These are phyloP conservation scores for Acrocyrtus sp. DNA, from an alignment of 2,888 invertebrate genomes.

Conservation along the genomic window DNA sequence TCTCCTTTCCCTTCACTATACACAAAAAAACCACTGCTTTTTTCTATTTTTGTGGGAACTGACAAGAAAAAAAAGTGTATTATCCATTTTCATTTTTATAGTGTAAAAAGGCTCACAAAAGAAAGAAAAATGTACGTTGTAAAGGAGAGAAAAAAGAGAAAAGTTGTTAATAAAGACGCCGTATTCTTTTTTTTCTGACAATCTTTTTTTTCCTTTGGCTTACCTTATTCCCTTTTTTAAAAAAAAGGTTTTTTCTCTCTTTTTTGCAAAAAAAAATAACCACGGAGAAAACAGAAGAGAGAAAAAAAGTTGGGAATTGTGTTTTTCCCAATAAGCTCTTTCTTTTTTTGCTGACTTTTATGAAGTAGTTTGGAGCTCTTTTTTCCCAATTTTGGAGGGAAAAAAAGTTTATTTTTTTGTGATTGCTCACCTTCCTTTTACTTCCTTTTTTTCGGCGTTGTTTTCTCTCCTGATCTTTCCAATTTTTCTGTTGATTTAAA, in stretches of 20 bases:
- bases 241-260: background rate
- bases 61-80: conserved; percentile 6
- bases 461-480: too few species aligned
- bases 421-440: too few species aligned
- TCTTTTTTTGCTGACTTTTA: background rate
- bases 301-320: conserved; percentile 26
- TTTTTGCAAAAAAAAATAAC: too few species aligned
- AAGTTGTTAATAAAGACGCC: conserved; percentile 39
- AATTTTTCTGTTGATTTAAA: too few species aligned
- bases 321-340: background rate
- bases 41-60: too few species aligned
- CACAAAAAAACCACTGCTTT: conserved; percentile 13
- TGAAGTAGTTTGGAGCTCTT: background rate
- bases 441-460: too few species aligned
- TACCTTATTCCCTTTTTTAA: conserved; percentile 11
- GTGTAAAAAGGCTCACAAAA: background rate
- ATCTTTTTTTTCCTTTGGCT: background rate
- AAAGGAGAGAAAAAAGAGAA: conserved; percentile 22
- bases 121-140: background rate
- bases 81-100: background rate
- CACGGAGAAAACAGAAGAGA: conserved; percentile 13
- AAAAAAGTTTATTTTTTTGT: background rate
- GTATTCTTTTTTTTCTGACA: conserved; percentile 9
- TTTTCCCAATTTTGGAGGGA: background rate
- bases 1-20: background rate